phyloP scores from a whole-genome alignment of 2,888 invertebrate genomes.

The Drosophila phalerata region DNA sequence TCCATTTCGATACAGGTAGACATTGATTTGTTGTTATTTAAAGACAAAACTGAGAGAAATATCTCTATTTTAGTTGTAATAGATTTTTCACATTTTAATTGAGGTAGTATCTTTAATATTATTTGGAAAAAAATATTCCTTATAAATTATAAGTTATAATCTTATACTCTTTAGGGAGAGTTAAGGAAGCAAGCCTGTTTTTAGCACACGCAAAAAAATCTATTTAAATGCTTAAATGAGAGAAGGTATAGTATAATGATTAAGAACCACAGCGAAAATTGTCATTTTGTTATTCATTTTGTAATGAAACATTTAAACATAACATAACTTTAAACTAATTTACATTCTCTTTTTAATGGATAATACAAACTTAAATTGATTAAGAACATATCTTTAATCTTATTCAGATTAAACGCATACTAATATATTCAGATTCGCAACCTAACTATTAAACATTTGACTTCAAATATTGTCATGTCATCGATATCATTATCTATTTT shows the following conservation, averaged over 20 bases:
- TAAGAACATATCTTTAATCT: not conserved
- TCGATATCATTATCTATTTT: not conserved
- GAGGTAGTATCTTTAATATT: not conserved
- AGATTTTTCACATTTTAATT: not conserved
- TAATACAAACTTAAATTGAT: not conserved
- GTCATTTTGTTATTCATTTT: too few relatives aligned
- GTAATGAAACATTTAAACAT: too few relatives aligned
- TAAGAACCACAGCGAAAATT: too few relatives aligned
- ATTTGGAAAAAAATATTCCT: not conserved
- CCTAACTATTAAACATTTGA: not conserved
- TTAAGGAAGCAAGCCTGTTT: not conserved
- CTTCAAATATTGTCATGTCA: not conserved
- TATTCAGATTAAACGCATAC: not conserved
- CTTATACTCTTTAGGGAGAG: not conserved
- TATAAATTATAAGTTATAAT: too few relatives aligned
- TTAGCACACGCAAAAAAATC: too few relatives aligned
- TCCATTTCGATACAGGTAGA: constrained; percentile 10
- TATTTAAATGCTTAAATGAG: too few relatives aligned
- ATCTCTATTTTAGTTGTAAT: not conserved
- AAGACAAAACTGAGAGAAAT: not conserved
- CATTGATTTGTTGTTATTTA: not conserved
- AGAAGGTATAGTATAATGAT: too few relatives aligned
- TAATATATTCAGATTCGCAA: too few relatives aligned
- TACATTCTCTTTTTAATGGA: not conserved
- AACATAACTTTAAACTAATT: not conserved